Evolutionary conservation across 2,888 invertebrate genomes (phyloP).

Genomic region (Apamea sordens): DNA sequence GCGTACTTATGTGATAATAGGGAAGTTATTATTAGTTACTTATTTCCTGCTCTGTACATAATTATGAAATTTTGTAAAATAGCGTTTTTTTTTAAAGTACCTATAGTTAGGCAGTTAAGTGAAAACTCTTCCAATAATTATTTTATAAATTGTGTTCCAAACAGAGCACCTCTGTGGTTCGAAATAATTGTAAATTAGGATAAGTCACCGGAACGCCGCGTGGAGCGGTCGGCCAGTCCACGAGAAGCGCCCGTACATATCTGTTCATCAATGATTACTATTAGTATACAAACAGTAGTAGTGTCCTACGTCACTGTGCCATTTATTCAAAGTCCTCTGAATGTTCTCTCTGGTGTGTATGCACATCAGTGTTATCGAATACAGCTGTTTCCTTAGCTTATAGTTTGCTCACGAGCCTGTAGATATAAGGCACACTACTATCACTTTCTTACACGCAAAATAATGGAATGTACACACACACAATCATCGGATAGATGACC

Average conservation of each 20-base stretch:
- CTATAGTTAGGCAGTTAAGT: conserved; percentile 71
- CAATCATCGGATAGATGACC: conserved; percentile 36
- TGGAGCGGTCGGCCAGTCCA: conserved; percentile 32
- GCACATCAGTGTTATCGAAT: conserved; percentile 48
- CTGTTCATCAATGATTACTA: conserved; percentile 50
- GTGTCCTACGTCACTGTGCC: conserved; percentile 64
- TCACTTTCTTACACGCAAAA: conserved; percentile 46
- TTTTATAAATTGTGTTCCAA: conserved; percentile 72
- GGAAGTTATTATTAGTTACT: conserved; percentile 83
- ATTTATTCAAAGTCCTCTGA: conserved; percentile 50
- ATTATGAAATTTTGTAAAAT: conserved; percentile 78
- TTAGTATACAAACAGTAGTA: conserved; percentile 35
- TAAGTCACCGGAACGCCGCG: conserved; percentile 51
- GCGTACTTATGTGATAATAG: conserved; percentile 90
- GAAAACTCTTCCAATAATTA: conserved; percentile 78
- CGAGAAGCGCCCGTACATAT: conserved; percentile 56
- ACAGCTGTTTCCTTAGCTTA: conserved; percentile 49
- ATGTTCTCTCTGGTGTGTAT: conserved; percentile 46
- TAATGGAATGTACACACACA: conserved; percentile 36
- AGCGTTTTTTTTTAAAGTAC: conserved; percentile 71
- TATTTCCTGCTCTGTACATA: conserved; percentile 85
- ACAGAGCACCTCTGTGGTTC: conserved; percentile 72
- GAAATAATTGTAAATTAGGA: conserved; percentile 70
- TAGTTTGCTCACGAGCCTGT: conserved; percentile 56
- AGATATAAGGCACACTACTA: conserved; percentile 54